Evolutionary conservation across 2,888 invertebrate species (phyloP), one percentile per base, ranked within the genome.

Genomic region (Teleiodes luculella): DNA sequence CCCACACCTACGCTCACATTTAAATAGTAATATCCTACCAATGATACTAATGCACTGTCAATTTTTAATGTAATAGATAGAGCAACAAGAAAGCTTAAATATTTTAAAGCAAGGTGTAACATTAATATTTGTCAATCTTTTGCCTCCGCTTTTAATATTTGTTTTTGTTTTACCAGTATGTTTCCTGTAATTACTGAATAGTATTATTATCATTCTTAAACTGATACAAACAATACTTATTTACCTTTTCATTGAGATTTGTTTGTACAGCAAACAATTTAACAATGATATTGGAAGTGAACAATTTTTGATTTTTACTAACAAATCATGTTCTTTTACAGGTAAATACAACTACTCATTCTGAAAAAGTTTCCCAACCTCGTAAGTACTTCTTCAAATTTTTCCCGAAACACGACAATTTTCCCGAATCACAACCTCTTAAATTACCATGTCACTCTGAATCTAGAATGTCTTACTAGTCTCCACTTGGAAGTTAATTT

Each of bases 21-120:
- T 77, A 81, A 78, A 79, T 73, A 65, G 74, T 75, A 74, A 80
- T 79, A 78, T 82, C 77, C 77, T 77, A 80, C 74, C 72, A 71
- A 72, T 75, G 72, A 80, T 80, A 81, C 83, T 87, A 86, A 87
- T 86, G 86, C 82, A 83, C 84, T 85, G 86, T 86, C 87, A 86
- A 84, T 76, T 82, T 80, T 83, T 87, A 83, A 87, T 84, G 86
- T 79, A 76, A 66, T 67, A 61, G 52, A 61, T 84, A 84, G 83
- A 83, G 66, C 59, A 62, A 72, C 72, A 70, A 67, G 71, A 68
- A 76, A 73, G 74, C 68, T 70, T 69, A 67, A 68, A 69, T 69
- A 63, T 63, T 48, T 58, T 59, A 60, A 52, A 54, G 56, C 52
- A 58, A 47, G 57, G 53, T 56, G 56, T 58, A 55, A 55, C 50